Conservation (phyloP, 2,797 vertebrate genomes). For the Rhynchotus rufescens region DNA sequence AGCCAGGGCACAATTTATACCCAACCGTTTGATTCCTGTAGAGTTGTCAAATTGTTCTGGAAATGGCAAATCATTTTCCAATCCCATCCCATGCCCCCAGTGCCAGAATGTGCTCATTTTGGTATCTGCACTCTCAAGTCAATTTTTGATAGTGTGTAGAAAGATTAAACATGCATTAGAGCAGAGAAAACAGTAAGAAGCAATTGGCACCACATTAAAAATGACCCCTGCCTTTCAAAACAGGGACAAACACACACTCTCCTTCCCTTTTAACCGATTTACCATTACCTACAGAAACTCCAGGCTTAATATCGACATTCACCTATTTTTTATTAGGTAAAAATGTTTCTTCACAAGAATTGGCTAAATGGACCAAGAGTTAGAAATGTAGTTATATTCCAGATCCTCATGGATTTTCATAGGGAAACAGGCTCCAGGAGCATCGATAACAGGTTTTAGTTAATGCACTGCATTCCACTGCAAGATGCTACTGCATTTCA, state of each 20-base stretch:
- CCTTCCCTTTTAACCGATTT: not conserved
- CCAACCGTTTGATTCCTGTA: not conserved
- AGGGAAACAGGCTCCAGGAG: not conserved
- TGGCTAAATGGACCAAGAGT: not conserved
- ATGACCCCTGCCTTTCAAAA: not conserved
- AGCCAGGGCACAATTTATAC: no score
- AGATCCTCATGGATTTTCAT: not conserved
- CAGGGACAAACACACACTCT: not conserved
- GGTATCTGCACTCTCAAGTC: not conserved
- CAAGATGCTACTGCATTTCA: not conserved
- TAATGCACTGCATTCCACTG: fast-evolving
- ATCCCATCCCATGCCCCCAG: not conserved
- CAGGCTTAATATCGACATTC: not conserved
- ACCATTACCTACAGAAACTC: not conserved
- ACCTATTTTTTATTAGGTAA: not conserved
- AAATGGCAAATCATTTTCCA: not conserved
- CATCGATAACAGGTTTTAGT: not conserved
- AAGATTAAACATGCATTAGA: not conserved
- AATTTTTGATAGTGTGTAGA: not conserved
- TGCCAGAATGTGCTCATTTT: fast-evolving
- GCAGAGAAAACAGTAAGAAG: not conserved
- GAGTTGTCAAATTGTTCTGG: no score
- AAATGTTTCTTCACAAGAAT: not conserved
- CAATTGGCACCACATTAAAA: not conserved
- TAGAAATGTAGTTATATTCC: not conserved